Conservation (phyloP, 2,888 invertebrate species). For the Kuschelorhynchus macadamiae region DNA sequence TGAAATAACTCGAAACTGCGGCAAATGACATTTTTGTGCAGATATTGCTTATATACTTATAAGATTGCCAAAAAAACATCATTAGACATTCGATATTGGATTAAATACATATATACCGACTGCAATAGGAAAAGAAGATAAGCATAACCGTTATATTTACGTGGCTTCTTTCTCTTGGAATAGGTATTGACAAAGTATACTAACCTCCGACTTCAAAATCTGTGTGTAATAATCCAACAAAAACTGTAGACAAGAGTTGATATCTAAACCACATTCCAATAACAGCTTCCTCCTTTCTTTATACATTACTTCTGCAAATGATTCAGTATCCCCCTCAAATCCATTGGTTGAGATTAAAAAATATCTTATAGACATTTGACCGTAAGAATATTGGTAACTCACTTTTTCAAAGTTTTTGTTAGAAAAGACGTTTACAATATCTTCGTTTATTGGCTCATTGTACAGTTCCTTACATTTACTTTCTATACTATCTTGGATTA, state of each 20-base stretch:
- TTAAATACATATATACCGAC: too few relatives aligned
- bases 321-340: constrained; percentile 67
- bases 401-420: constrained; percentile 74
- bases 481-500: constrained; percentile 61
- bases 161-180: too few relatives aligned
- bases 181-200: constrained; percentile 24
- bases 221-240: constrained; percentile 92
- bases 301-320: constrained; percentile 57
- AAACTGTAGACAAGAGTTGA: constrained; percentile 93
- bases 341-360: constrained; percentile 73
- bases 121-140: too few relatives aligned
- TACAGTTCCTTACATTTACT: constrained; percentile 58
- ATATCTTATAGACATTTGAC: constrained; percentile 77
- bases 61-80: too few relatives aligned
- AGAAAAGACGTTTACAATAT: constrained; percentile 71
- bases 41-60: too few relatives aligned
- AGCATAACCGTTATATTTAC: too few relatives aligned
- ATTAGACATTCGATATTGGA: too few relatives aligned
- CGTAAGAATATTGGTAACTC: constrained; percentile 71
- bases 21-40: too few relatives aligned
- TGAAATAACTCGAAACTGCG: too few relatives aligned
- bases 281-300: constrained; percentile 66
- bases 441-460: constrained; percentile 40
- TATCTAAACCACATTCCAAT: constrained; percentile 80
- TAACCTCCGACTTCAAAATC: constrained; percentile 75